Evolutionary conservation across 2,797 vertebrate species (phyloP).

Genomic region (Nothura maculosa): DNA sequence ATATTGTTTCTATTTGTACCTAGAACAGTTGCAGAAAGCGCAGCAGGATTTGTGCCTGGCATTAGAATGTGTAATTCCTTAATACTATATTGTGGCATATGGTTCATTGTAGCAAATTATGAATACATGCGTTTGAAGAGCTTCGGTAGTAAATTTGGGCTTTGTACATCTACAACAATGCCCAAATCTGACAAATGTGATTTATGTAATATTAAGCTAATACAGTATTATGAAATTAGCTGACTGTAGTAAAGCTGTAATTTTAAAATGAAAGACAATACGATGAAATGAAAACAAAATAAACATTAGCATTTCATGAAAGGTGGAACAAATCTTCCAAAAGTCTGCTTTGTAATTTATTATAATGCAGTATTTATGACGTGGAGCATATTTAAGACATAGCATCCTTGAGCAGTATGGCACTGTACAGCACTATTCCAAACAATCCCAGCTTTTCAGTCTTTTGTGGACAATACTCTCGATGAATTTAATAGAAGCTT

Average conservation of each 20-base stretch:
- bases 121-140: slow-evolving; percentile 79
- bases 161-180: slow-evolving; percentile 75
- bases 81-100: slow-evolving; percentile 75
- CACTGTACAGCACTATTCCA: not conserved
- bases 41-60: slow-evolving; percentile 71
- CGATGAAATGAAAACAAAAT: slow-evolving; percentile 70
- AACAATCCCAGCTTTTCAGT: slow-evolving; percentile 10
- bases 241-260: slow-evolving; percentile 82
- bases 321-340: slow-evolving; percentile 78
- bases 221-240: slow-evolving; percentile 84
- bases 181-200: slow-evolving; percentile 79
- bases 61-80: slow-evolving; percentile 79
- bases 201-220: slow-evolving; percentile 85
- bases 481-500: slow-evolving; percentile 5
- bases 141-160: slow-evolving; percentile 79
- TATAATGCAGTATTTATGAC: slow-evolving; percentile 60
- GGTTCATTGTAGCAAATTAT: slow-evolving; percentile 78
- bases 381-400: slow-evolving; percentile 65
- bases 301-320: slow-evolving; percentile 80
- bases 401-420: not conserved
- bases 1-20: slow-evolving; percentile 82
- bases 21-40: slow-evolving; percentile 71
- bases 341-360: slow-evolving; percentile 73
- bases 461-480: not conserved
- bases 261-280: slow-evolving; percentile 81